Conservation (phyloP, 1,140 invertebrate genomes). For the Polypedilum vanderplanki region DNA sequence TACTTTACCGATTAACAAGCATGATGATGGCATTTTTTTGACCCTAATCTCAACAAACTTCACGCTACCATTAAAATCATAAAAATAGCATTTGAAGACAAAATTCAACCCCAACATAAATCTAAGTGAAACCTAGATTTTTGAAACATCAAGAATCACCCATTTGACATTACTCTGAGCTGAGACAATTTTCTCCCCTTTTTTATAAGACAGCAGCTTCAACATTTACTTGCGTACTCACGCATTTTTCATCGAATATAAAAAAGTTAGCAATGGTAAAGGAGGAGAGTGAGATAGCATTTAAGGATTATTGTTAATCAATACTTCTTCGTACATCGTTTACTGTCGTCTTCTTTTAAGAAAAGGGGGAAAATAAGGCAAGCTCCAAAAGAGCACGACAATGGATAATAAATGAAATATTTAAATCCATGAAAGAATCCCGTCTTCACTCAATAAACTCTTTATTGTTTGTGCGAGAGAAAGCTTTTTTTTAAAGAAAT, state of each 20-base stretch:
- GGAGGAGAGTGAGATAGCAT: neutral
- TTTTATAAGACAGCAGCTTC: neutral
- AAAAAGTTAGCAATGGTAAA: neutral
- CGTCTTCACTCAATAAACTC: neutral
- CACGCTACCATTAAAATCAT: conserved; percentile 17
- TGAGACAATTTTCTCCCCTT: neutral
- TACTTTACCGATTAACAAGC: neutral
- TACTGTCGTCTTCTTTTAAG: neutral
- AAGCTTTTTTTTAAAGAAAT: too few relatives aligned
- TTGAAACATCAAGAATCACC: neutral
- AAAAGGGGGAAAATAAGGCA: neutral
- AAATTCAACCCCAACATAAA: neutral
- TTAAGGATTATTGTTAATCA: conserved; percentile 9
- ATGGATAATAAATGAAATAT: neutral
- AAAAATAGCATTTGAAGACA: neutral
- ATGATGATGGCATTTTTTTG: conserved; percentile 1
- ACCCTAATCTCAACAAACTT: conserved; percentile 11
- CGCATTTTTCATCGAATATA: neutral
- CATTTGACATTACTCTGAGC: neutral
- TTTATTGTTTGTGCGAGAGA: too few relatives aligned
- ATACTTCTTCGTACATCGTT: neutral
- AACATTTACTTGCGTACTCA: neutral
- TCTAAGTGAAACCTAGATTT: neutral
- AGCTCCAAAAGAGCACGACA: neutral
- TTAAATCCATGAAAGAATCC: neutral